A percentile compares a stretch with the other conserved stretches of the same genome.
These are phyloP conservation scores for Tigriopus californicus DNA, from an alignment of 2,888 invertebrate species.

Conservation along the genomic window DNA sequence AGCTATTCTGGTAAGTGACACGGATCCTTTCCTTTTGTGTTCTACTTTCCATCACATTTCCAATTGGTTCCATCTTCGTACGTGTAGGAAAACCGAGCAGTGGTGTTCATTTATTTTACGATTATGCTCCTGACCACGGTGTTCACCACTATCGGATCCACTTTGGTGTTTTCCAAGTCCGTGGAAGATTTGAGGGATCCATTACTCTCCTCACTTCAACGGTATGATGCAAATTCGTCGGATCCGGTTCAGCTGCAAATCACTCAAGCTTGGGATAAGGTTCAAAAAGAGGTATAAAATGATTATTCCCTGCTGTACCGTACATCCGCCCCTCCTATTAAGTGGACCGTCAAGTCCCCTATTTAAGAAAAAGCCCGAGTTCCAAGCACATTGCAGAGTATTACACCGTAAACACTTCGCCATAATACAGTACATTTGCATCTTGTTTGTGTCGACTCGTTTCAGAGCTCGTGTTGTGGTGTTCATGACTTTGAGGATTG, in stretches of 20 bases:
- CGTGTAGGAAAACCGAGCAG: not conserved
- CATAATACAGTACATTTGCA: too few species aligned
- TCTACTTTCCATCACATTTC: not conserved
- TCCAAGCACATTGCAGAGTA: too few species aligned
- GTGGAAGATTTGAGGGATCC: not conserved
- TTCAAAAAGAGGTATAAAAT: not conserved
- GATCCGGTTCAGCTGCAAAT: not conserved
- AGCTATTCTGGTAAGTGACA: not conserved
- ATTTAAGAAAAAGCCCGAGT: too few species aligned
- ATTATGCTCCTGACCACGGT: not conserved
- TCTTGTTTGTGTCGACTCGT: too few species aligned
- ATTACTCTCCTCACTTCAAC: not conserved
- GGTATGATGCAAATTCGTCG: not conserved
- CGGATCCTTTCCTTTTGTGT: not conserved
- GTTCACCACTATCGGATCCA: not conserved
- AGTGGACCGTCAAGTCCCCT: too few species aligned
- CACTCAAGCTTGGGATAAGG: conserved; percentile 1
- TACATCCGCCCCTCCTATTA: too few species aligned
- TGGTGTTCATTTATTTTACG: not conserved
- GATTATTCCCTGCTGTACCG: too few species aligned
- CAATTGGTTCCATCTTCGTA: not conserved
- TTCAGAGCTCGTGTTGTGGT: too few species aligned
- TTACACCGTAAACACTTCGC: too few species aligned
- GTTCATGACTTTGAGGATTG: too few species aligned
- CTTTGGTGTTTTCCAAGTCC: not conserved